Percentiles rank a stretch among this genome's conserved stretches.
Evolutionary conservation across 1,140 invertebrate genomes (phyloP).

Genomic region (Pogonognathellus flavescens): DNA sequence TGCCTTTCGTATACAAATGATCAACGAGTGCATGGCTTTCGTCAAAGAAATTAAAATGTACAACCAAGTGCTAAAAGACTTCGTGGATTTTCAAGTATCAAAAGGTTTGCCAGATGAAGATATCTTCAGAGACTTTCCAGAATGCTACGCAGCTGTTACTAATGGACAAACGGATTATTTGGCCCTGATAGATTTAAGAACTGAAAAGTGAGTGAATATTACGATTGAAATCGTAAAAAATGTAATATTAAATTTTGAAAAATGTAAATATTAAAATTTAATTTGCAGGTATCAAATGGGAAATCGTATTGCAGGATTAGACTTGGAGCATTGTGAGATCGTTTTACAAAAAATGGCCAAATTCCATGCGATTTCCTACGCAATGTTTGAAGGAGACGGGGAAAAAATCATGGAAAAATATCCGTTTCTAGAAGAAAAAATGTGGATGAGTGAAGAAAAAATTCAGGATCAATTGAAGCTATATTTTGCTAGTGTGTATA

Average conservation of each 20-base stretch:
- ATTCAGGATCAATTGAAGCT: constrained; percentile 11
- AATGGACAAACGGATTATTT: constrained; percentile 58
- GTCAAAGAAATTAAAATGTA: constrained; percentile 62
- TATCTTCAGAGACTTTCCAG: constrained; percentile 47
- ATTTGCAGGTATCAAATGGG: constrained; percentile 59
- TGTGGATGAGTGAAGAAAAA: constrained; percentile 57
- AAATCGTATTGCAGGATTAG: constrained; percentile 56
- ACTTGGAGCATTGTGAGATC: constrained; percentile 36
- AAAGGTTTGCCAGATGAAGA: constrained; percentile 52
- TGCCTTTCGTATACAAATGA: constrained; percentile 54
- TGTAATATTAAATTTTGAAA: not conserved
- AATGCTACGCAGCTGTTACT: constrained; percentile 27
- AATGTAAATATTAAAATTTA: not conserved
- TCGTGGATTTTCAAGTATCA: constrained; percentile 53
- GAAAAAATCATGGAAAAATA: constrained; percentile 67
- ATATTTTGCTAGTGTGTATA: constrained; percentile 24
- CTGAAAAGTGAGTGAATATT: constrained; percentile 42
- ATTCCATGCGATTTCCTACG: constrained; percentile 70
- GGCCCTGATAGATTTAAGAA: constrained; percentile 54
- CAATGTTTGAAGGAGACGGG: constrained; percentile 67
- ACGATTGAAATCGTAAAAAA: not conserved
- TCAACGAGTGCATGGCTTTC: constrained; percentile 58
- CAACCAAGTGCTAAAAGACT: constrained; percentile 32
- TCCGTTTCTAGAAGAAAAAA: constrained; percentile 63
- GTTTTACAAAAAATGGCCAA: constrained; percentile 67